Base-by-base conservation (phyloP, 1,140 invertebrate genomes). In the Muscidifurax raptorellus region DNA sequence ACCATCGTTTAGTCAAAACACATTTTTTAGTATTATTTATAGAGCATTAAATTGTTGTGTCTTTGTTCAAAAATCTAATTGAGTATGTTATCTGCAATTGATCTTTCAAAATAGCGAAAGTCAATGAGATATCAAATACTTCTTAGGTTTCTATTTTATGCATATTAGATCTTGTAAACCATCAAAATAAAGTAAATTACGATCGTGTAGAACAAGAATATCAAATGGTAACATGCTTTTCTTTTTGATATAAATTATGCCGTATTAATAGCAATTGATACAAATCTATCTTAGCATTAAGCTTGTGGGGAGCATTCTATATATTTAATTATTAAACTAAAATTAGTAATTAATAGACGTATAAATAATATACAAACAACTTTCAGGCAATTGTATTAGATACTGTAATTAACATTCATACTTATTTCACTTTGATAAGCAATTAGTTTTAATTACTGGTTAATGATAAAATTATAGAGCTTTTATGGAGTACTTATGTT, bases 171-270 rank as follows among this genome's bases (percentile, higher is more conserved):
- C 22, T 59, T 59, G 52, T 59, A 59, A 59, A n/a, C n/a, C n/a
- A 59, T 59, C 52, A 59, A 28, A 28, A 77, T 52, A 52, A 77
- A 77, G 44, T 59, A 77, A 77, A 77, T 47, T 69, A 80, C n/a
- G 66, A 80, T 80, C 27, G 13, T 18, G 4, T 80, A 69, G n/a
- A 25, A 80, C 44, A 59, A 22, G 18, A 59, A 59, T 59, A 52
- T 18, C 4, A 59, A 59, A n/a, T n/a, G 52, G 52, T 59, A 59
- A 59, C 52, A n/a, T n/a, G n/a, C 6, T 59, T 59, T 22, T 22
- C 15, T 59, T 59, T 59, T 59, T 6, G 5, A 59, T 22, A 59
- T 59, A 59, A 59, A 59, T n/a, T 59, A 59, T 22, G 18, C 1
- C 18, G 7, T 59, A n/a, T 59, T 22, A 59, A 59, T 7, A 59